Conservation (phyloP, 2,888 invertebrate species). For the Eristalinus aeneus region DNA sequence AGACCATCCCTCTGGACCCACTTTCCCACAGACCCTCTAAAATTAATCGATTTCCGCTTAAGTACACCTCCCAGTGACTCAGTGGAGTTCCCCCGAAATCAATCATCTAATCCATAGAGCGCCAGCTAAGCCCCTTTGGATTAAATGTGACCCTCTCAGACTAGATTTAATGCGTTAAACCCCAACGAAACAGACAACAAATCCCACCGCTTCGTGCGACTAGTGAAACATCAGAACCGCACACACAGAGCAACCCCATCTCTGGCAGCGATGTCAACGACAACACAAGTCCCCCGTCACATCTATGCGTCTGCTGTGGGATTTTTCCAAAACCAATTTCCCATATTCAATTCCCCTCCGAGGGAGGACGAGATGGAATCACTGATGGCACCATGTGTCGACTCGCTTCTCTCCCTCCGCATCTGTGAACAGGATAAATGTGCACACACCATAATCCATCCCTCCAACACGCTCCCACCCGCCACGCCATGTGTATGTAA, state of each 20-base stretch:
- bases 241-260: background rate
- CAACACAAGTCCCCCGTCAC: background rate
- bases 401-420: background rate
- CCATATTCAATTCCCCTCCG: conserved; percentile 49
- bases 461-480: background rate
- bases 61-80: background rate
- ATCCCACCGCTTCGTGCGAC: background rate
- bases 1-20: background rate
- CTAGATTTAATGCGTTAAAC: background rate
- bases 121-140: background rate
- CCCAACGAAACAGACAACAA: background rate
- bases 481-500: conserved; percentile 1
- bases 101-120: background rate
- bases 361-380: conserved; percentile 4
- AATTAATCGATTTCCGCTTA: background rate
- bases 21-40: background rate
- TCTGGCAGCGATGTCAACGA: background rate
- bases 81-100: background rate
- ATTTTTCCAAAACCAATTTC: conserved; percentile 55
- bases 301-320: conserved; percentile 39
- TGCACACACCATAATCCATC: background rate
- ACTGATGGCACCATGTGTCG: conserved; percentile 55
- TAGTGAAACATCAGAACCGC: background rate
- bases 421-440: conserved; percentile 43
- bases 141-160: background rate